Percentiles rank a stretch among this genome's conserved stretches.
Conservation (phyloP, 2,888 invertebrate species). For the Microctonus hyperodae region DNA sequence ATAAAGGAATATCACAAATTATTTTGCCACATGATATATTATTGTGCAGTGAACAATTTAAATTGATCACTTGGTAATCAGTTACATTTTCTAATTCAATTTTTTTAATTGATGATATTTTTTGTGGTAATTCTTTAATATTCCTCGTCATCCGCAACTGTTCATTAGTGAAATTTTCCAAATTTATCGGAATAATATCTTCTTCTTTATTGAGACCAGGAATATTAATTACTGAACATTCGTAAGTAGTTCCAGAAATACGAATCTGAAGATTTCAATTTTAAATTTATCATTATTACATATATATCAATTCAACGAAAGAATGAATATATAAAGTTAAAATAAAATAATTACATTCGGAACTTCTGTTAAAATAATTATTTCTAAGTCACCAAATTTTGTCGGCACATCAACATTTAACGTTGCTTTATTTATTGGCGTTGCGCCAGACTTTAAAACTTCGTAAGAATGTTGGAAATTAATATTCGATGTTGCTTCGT, state of each 20-base stretch:
- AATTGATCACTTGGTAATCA: constrained; percentile 33
- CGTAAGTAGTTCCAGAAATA: background rate
- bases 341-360: constrained; percentile 41
- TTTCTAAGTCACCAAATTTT: constrained; percentile 27
- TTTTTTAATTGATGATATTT: background rate
- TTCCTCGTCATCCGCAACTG: constrained; percentile 23
- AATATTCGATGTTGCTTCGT: constrained; percentile 36
- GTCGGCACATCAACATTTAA: constrained; percentile 45
- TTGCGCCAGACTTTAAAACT: constrained; percentile 46
- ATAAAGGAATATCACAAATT: constrained; percentile 40
- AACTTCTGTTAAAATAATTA: constrained; percentile 36
- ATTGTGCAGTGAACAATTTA: constrained; percentile 47
- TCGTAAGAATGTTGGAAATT: constrained; percentile 50
- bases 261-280: background rate
- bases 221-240: constrained; percentile 2
- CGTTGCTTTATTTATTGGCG: constrained; percentile 42
- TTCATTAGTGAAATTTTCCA: constrained; percentile 14
- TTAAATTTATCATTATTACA: background rate
- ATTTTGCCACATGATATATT: constrained; percentile 43
- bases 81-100: background rate
- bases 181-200: constrained; percentile 1
- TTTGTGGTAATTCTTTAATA: constrained; percentile 17
- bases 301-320: background rate
- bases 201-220: background rate
- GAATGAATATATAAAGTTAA: too few species aligned